Evolutionary conservation across 2,113 vertebrate genomes (phyloP).

Genomic region (Abramis brama): DNA sequence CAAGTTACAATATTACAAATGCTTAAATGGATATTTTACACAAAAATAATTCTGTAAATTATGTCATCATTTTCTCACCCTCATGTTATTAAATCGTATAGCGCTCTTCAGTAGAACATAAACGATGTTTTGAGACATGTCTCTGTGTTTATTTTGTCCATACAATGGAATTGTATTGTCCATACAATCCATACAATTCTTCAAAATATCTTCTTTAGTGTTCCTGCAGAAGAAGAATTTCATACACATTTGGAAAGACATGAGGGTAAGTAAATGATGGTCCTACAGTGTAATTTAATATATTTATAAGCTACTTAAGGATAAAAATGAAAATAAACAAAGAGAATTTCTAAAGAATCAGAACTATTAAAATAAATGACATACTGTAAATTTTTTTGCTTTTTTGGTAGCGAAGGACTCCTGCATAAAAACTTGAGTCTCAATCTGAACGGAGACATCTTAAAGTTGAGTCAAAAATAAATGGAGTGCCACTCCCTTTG

Average conservation of each 20-base stretch:
- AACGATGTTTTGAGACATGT: background rate
- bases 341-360: background rate
- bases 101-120: background rate
- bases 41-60: too few species aligned
- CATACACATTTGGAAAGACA: background rate
- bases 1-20: too few species aligned
- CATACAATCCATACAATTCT: too few species aligned
- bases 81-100: too few species aligned
- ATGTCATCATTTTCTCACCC: too few species aligned
- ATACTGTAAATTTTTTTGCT: background rate
- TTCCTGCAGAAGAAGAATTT: background rate
- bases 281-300: background rate
- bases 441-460: constrained; percentile 42
- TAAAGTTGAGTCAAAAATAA: constrained; percentile 61
- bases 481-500: constrained; percentile 54
- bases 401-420: background rate
- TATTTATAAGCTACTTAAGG: background rate
- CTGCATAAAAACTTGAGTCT: background rate
- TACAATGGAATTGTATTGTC: too few species aligned
- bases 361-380: background rate
- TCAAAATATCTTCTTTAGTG: background rate
- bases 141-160: background rate
- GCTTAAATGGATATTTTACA: too few species aligned
- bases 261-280: background rate
- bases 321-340: background rate